A percentile compares a stretch with the other conserved stretches of the same genome.
Evolutionary conservation across 1,140 invertebrate genomes (phyloP).

Genomic region (Wasmannia auropunctata): DNA sequence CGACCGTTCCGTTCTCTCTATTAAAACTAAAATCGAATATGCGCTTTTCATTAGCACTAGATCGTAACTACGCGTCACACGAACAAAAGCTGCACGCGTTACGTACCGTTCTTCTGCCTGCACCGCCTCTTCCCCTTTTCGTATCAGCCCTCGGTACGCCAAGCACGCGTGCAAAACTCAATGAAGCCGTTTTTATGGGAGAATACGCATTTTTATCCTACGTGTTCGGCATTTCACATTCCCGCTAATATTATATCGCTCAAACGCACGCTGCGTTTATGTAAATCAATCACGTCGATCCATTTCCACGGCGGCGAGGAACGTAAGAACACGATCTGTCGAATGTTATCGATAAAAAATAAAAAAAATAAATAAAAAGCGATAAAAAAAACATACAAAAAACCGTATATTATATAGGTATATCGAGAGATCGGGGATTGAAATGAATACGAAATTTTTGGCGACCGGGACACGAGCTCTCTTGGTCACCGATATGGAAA

Average conservation of each 20-base stretch:
- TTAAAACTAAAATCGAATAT: constrained; percentile 26
- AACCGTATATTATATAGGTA: background rate
- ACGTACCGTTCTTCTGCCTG: constrained; percentile 22
- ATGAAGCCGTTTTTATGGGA: constrained; percentile 55
- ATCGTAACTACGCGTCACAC: constrained; percentile 1
- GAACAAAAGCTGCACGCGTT: constrained; percentile 46
- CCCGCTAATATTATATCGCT: constrained; percentile 31
- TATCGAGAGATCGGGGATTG: background rate
- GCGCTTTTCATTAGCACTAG: constrained; percentile 43
- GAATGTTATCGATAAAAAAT: background rate
- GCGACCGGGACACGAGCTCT: background rate
- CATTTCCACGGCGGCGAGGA: background rate
- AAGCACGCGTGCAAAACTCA: constrained; percentile 46
- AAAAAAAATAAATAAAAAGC: background rate
- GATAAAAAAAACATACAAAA: background rate
- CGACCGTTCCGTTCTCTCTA: background rate
- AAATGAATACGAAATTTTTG: background rate
- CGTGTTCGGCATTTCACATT: constrained; percentile 40
- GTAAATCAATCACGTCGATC: constrained; percentile 51
- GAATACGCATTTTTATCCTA: constrained; percentile 55
- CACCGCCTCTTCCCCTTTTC: constrained; percentile 22
- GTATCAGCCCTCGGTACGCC: constrained; percentile 11
- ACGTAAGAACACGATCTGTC: constrained; percentile 14
- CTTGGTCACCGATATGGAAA: background rate
- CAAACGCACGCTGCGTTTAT: constrained; percentile 1